phyloP scores from a whole-genome alignment of 2,797 vertebrate species.

The Siniperca obscura region DNA sequence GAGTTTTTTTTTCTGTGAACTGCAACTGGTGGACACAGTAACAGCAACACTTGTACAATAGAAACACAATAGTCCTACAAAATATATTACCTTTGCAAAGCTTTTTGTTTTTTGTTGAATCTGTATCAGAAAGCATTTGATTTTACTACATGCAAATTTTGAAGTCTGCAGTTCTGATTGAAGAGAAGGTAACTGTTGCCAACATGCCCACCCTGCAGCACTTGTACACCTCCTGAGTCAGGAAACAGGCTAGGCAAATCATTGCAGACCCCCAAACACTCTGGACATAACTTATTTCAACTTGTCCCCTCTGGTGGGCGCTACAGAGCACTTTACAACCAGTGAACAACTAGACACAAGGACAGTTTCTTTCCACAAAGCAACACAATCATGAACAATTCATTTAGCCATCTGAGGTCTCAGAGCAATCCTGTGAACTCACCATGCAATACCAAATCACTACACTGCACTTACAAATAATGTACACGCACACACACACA shows the following conservation, averaged over 20 bases:
- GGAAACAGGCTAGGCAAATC: not conserved
- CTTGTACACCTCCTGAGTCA: not conserved
- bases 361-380: not conserved
- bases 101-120: not conserved
- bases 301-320: slow-evolving; percentile 6
- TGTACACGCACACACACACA: not conserved
- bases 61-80: not conserved
- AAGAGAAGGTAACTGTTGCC: not conserved
- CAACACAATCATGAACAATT: not conserved
- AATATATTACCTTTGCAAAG: not conserved
- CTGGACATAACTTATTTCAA: not conserved
- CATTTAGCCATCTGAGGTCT: not conserved
- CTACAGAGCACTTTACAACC: slow-evolving; percentile 10
- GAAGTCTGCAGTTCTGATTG: not conserved
- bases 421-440: not conserved
- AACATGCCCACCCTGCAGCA: not conserved
- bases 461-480: too few relatives aligned
- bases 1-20: not conserved
- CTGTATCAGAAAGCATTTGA: slow-evolving; percentile 2
- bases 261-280: not conserved
- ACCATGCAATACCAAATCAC: too few relatives aligned
- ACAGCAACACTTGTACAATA: not conserved
- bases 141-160: not conserved
- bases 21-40: not conserved
- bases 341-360: not conserved